Percentiles rank a stretch among this genome's conserved stretches.
Evolutionary conservation across 2,113 vertebrate genomes (phyloP).

Genomic region (Psammodynastes pulverulentus): DNA sequence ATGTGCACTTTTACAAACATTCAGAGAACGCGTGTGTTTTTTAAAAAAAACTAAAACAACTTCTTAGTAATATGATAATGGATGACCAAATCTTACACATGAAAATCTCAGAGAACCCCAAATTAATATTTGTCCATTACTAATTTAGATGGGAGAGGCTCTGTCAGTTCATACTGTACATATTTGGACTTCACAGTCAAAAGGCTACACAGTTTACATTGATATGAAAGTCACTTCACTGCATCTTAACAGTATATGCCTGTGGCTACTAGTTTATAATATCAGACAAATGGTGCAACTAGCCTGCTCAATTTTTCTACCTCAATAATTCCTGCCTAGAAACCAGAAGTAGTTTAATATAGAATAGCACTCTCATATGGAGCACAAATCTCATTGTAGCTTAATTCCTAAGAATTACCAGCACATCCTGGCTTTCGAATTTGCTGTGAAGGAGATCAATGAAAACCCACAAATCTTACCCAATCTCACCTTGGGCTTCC

Average conservation of each 20-base stretch:
- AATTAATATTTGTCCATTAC: not conserved
- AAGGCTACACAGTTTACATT: not conserved
- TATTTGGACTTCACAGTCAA: not conserved
- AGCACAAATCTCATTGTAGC: not conserved
- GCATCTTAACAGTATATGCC: not conserved
- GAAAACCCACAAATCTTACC: not conserved
- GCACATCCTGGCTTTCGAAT: conserved; percentile 2
- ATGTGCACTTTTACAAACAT: not conserved
- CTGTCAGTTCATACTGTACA: not conserved
- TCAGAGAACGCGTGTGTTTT: not conserved
- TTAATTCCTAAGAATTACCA: not conserved
- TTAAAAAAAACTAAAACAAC: not conserved
- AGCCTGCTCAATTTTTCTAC: not conserved
- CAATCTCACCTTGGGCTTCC: conserved; percentile 3
- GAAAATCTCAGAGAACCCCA: not conserved
- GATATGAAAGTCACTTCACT: not conserved
- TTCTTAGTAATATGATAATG: not conserved
- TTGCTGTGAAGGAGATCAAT: conserved; percentile 7
- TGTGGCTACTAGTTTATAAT: not conserved
- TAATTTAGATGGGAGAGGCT: not conserved
- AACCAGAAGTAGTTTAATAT: not conserved
- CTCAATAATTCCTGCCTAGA: not conserved
- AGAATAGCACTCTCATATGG: not conserved
- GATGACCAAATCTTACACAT: not conserved
- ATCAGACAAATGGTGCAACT: not conserved